phyloP scores from a whole-genome alignment of 1,140 invertebrate species.

The Bombus terrestris region DNA sequence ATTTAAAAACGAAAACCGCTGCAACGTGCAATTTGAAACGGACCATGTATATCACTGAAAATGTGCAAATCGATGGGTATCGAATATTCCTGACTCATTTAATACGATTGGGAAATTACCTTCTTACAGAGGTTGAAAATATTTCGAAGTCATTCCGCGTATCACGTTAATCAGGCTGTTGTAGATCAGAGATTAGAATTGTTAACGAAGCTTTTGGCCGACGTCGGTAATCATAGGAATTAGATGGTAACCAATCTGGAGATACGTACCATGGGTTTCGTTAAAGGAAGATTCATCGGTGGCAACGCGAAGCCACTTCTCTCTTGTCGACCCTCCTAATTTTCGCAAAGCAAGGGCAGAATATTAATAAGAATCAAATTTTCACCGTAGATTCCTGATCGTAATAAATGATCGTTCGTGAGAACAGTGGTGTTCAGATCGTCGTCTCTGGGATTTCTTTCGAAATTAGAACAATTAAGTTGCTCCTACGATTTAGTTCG shows the following conservation, averaged over 20 bases:
- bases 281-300: slow-evolving; percentile 29
- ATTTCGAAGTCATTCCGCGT: not conserved
- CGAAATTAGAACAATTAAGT: not conserved
- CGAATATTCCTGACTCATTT: not conserved
- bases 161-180: not conserved
- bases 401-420: slow-evolving; percentile 51
- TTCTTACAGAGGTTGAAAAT: not conserved
- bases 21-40: not conserved
- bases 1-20: not conserved
- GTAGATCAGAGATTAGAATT: not conserved
- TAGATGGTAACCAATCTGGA: slow-evolving; percentile 7
- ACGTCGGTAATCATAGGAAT: not conserved
- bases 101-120: not conserved
- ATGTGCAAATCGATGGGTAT: not conserved
- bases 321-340: slow-evolving; percentile 27
- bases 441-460: not conserved
- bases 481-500: not conserved
- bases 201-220: not conserved
- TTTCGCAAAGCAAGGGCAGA: slow-evolving; percentile 31
- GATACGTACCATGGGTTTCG: not conserved
- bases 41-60: not conserved
- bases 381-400: slow-evolving; percentile 16
- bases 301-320: slow-evolving; percentile 27
- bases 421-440: not conserved
- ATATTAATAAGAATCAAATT: slow-evolving; percentile 63